These are phyloP conservation scores for Potorous gilbertii DNA, from an alignment of 2,797 vertebrate species.

Conservation along the genomic window DNA sequence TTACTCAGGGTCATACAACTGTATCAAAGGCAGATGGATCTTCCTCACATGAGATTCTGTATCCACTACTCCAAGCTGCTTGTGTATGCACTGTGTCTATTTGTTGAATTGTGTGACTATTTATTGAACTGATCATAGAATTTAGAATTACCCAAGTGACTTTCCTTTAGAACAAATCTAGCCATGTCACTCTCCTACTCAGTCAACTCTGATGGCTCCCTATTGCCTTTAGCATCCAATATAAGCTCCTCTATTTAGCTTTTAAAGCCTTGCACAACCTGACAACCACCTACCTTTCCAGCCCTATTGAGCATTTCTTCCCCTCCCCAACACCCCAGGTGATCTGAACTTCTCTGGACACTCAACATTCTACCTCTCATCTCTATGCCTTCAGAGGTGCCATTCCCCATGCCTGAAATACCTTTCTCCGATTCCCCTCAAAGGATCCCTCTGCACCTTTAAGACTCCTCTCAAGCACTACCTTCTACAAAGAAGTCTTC, in stretches of 20 bases:
- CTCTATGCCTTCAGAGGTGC: not conserved
- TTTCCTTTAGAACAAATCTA: not conserved
- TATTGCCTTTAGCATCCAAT: not conserved
- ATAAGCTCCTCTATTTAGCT: not conserved
- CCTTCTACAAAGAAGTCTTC: not conserved
- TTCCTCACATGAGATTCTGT: not conserved
- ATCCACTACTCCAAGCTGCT: not conserved
- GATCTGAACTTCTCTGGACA: not conserved
- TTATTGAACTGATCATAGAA: not conserved
- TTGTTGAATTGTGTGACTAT: not conserved
- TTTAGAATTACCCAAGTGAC: not conserved
- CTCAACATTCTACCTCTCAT: not conserved
- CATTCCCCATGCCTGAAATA: not conserved
- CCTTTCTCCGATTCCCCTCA: not conserved
- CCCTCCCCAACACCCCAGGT: not conserved
- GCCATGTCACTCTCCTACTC: not conserved
- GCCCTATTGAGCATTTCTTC: not conserved
- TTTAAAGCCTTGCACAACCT: not conserved
- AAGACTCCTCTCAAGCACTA: not conserved
- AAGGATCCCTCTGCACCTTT: not conserved
- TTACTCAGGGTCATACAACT: not conserved
- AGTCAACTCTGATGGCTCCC: not conserved
- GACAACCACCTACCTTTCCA: not conserved
- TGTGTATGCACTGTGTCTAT: not conserved
- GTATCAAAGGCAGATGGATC: not conserved